These are phyloP conservation scores for Vespertilio murinus DNA, from an alignment of 2,797 vertebrate genomes.

Conservation along the genomic window DNA sequence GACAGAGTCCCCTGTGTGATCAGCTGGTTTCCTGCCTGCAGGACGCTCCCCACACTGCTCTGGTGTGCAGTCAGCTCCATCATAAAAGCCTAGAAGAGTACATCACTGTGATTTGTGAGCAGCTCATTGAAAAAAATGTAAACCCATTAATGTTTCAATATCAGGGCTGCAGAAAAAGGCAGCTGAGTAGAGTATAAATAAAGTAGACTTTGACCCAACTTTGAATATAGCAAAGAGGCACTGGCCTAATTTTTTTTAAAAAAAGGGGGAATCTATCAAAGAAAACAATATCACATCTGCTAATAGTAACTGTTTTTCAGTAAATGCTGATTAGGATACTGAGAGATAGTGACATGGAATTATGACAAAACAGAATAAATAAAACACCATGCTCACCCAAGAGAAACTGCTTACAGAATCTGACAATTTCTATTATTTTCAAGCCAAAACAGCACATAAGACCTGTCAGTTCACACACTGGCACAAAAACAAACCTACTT, in stretches of 20 bases:
- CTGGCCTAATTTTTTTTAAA: background rate
- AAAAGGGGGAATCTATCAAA: background rate
- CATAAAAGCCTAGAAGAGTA: conserved; percentile 91
- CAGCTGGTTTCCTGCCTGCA: conserved; percentile 96
- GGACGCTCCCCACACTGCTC: conserved; percentile 96
- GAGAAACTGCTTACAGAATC: background rate
- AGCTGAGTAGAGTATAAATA: background rate
- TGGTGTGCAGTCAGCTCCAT: conserved; percentile 98
- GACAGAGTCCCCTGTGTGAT: conserved; percentile 94
- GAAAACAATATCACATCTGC: background rate
- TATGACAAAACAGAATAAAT: background rate
- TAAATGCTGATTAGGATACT: background rate
- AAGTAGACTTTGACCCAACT: background rate
- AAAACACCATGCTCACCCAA: background rate
- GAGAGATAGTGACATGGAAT: background rate
- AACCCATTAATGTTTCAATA: background rate
- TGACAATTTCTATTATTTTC: background rate
- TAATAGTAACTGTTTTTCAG: background rate
- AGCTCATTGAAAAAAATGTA: background rate
- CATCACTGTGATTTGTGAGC: background rate
- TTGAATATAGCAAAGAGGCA: background rate
- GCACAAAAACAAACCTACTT: background rate
- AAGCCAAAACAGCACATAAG: background rate
- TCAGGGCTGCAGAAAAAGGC: background rate
- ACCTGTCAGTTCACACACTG: background rate